A percentile compares a stretch with the other conserved stretches of the same genome.
Conservation (phyloP, 2,888 invertebrate species). For the Caenorhabditis sulstoni region DNA sequence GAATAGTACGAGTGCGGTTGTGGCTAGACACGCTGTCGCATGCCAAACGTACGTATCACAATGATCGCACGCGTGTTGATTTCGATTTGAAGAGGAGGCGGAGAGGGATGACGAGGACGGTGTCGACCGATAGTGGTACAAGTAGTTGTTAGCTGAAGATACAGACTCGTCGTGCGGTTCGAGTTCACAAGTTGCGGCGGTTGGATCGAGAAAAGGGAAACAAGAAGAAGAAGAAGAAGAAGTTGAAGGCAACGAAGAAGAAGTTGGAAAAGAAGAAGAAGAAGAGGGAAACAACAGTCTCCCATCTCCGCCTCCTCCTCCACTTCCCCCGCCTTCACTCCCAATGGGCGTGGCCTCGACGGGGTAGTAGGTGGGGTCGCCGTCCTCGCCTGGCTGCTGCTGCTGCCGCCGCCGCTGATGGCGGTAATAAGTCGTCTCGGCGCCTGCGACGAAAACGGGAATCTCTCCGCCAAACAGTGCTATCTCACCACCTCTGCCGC, state of each 20-base stretch:
- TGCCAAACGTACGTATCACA: slow-evolving; percentile 69
- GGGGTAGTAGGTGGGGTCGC: no score
- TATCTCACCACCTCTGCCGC: slow-evolving; percentile 34
- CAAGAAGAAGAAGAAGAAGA: slow-evolving; percentile 2
- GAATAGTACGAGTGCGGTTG: slow-evolving; percentile 78
- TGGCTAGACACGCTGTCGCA: slow-evolving; percentile 71
- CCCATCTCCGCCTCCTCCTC: slow-evolving; percentile 12
- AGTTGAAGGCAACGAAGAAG: no score
- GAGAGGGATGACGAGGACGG: slow-evolving; percentile 9
- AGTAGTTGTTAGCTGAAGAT: slow-evolving; percentile 13
- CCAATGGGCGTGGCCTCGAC: no score
- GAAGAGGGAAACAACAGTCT: slow-evolving; percentile 19
- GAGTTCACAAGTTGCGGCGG: not conserved
- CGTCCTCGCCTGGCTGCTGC: no score
- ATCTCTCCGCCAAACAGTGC: slow-evolving; percentile 31
- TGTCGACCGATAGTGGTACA: not conserved
- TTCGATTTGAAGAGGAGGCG: no score
- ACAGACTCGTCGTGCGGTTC: not conserved
- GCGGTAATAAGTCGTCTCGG: slow-evolving; percentile 44
- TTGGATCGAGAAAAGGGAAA: not conserved
- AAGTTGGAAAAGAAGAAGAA: slow-evolving; percentile 11
- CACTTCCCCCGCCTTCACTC: not conserved
- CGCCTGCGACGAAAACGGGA: slow-evolving; percentile 4
- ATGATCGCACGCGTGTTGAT: slow-evolving; percentile 59
- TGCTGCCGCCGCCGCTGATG: slow-evolving; percentile 8